Evolutionary conservation across 2,888 invertebrate species (phyloP), one percentile per base, ranked within the genome.

Genomic region (Xanthia icteritia): DNA sequence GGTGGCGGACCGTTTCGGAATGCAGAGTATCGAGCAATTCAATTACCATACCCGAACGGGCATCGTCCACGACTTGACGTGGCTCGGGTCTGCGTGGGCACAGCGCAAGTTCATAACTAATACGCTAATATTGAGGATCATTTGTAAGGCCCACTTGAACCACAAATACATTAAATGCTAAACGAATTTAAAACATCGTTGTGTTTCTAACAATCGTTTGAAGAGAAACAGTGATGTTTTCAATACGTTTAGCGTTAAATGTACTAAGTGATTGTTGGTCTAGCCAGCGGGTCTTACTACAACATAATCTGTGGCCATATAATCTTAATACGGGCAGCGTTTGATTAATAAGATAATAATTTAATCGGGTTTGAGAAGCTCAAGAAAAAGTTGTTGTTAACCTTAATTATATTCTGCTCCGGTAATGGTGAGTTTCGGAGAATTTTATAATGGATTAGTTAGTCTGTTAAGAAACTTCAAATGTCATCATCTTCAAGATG

Each of bases 21-120:
- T 85, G 87, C 76, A 75, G 81, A 74, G 77, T 80, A 84, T 74
- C 80, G 79, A 68, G 78, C 86, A 75, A 76, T 78, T 78, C 74
- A 81, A 87, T 89, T 88, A 84, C 79, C 86, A 89, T 89, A 84
- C 67, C 70, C 81, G 75, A 72, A 78, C 74, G 76, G 77, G 71
- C 65, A 75, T 76, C 74, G 77, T 72, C 74, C 73, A 79, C 73
- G 17, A 69, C 65, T 60, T 51, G 56, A 20, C 42, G 17, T 27
- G 15, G 64, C 48, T 56, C 15, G 36, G 23, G 17, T 9, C 36
- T 36, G 88, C 76, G 88, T 83, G 73, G 81, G 84, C 71, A 81
- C 76, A 68, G 13, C 31, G 56, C 58, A 54, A 54, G 36, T 66
- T 63, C 76, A 76, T 67, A 72, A 73, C 42, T 27, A 66, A 17